Percentiles rank a stretch among this genome's conserved stretches.
Conservation (phyloP, 2,113 vertebrate genomes). For the Entelurus aequoreus region DNA sequence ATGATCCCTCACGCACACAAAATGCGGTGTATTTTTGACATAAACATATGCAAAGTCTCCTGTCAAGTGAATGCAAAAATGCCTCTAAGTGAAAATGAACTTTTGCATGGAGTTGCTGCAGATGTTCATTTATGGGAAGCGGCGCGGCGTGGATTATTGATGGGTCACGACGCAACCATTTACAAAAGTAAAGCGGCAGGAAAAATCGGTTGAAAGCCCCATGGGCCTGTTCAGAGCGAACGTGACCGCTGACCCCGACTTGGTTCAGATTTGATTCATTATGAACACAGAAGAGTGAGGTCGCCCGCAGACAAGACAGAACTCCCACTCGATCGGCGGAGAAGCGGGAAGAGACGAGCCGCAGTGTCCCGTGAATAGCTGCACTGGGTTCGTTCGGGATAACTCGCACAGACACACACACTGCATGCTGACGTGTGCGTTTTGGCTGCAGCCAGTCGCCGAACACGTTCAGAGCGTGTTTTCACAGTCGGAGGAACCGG, state of each 20-base stretch:
- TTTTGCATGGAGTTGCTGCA: too few relatives aligned
- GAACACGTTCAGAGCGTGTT: background rate
- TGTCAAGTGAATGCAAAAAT: too few relatives aligned
- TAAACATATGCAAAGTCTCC: too few relatives aligned
- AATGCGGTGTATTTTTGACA: background rate
- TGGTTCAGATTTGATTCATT: too few relatives aligned
- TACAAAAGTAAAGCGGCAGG: too few relatives aligned
- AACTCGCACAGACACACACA: slow-evolving; percentile 23
- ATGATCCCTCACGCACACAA: slow-evolving; percentile 1
- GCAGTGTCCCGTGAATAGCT: slow-evolving; percentile 29
- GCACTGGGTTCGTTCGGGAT: slow-evolving; percentile 43
- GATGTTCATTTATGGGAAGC: too few relatives aligned
- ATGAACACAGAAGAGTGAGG: slow-evolving; percentile 14
- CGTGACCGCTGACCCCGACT: too few relatives aligned
- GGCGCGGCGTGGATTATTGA: too few relatives aligned
- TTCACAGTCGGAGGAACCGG: background rate
- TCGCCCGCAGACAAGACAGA: slow-evolving; percentile 42
- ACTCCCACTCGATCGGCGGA: slow-evolving; percentile 22
- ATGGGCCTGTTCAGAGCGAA: too few relatives aligned
- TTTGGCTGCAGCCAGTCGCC: slow-evolving; percentile 8
- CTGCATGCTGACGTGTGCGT: slow-evolving; percentile 24
- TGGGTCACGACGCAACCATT: too few relatives aligned
- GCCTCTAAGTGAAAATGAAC: too few relatives aligned
- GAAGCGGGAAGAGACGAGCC: slow-evolving; percentile 26
- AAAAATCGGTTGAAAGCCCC: too few relatives aligned